These are phyloP conservation scores for Aramus guarauna DNA, from an alignment of 2,113 vertebrate genomes.

Conservation along the genomic window DNA sequence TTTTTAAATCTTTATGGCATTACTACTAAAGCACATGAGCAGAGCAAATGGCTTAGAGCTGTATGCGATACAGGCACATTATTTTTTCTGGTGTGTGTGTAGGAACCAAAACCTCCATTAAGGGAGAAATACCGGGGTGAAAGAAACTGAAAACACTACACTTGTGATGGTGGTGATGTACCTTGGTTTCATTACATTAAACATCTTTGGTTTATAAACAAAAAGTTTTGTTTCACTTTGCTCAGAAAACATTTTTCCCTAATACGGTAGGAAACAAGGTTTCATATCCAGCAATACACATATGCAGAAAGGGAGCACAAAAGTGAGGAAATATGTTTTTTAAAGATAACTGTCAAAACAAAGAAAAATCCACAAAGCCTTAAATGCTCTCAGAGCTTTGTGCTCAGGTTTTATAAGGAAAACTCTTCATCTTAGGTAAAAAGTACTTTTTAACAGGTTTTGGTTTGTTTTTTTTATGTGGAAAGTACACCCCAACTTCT, in stretches of 20 bases:
- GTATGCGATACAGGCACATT: not conserved
- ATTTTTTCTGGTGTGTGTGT: not conserved
- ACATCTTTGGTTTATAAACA: not conserved
- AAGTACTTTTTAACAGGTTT: not conserved
- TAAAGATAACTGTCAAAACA: not conserved
- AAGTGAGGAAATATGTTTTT: not conserved
- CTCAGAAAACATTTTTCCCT: not conserved
- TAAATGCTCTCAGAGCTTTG: not conserved
- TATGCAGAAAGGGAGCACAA: rapidly evolving
- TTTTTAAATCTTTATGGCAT: not conserved
- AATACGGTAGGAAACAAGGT: not conserved
- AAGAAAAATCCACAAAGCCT: not conserved
- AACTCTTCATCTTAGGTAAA: not conserved
- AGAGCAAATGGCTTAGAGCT: not conserved
- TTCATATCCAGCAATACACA: rapidly evolving
- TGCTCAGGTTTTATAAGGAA: not conserved
- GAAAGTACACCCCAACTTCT: not conserved
- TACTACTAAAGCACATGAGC: not conserved
- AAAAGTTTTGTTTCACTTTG: not conserved
- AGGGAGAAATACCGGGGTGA: not conserved
- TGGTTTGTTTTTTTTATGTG: not conserved
- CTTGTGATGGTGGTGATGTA: not conserved
- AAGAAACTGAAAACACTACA: not conserved
- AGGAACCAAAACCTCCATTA: not conserved
- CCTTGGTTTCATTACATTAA: not conserved